Conservation (phyloP, 2,888 invertebrate species). For the Heliconius ethilla region DNA sequence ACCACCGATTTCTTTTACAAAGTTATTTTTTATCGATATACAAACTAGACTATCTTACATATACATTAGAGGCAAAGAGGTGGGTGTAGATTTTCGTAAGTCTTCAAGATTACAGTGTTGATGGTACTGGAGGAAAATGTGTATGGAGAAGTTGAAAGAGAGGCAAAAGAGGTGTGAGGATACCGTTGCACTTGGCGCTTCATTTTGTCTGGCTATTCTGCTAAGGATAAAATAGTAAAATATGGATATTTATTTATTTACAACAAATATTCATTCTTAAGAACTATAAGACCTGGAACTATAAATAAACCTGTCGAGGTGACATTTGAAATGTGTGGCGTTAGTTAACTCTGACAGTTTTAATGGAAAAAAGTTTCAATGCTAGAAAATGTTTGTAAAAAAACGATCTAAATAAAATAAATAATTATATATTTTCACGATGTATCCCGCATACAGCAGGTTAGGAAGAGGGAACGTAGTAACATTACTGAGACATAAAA, state of each 20-base stretch:
- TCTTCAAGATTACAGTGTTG: too few relatives aligned
- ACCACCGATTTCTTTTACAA: conserved; percentile 48
- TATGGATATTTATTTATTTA: background rate
- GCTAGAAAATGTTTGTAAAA: background rate
- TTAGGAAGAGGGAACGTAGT: too few relatives aligned
- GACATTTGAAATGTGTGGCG: conserved; percentile 1
- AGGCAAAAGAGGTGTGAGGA: too few relatives aligned
- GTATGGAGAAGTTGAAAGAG: too few relatives aligned
- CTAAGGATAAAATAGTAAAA: background rate
- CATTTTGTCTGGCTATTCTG: too few relatives aligned
- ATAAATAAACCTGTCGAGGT: background rate
- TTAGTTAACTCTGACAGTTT: conserved; percentile 1
- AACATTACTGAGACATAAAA: too few relatives aligned
- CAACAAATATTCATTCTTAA: background rate
- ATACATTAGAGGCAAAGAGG: too few relatives aligned
- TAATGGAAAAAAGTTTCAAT: background rate
- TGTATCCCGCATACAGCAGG: too few relatives aligned
- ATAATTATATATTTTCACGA: too few relatives aligned
- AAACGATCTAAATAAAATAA: background rate
- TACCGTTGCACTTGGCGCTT: too few relatives aligned
- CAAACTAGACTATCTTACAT: background rate
- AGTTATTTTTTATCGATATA: conserved; percentile 42
- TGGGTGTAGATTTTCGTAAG: too few relatives aligned
- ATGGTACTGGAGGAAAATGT: too few relatives aligned
- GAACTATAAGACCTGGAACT: background rate